Evolutionary conservation across 2,113 vertebrate species (phyloP).

Genomic region (Pogona vitticeps): DNA sequence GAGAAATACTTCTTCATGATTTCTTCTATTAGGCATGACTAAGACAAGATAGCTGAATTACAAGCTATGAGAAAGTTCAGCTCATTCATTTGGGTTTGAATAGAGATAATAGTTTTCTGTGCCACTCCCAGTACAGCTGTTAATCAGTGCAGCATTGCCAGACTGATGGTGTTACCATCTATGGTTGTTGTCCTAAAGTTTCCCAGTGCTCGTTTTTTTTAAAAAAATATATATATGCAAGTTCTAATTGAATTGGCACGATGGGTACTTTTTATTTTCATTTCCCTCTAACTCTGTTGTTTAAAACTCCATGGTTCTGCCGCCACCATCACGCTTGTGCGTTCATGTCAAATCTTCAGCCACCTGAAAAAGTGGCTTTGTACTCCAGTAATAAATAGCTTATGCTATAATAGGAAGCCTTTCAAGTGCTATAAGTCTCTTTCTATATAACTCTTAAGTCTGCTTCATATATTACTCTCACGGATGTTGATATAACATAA

Average conservation of each 20-base stretch:
- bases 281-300: background rate
- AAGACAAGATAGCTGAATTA: background rate
- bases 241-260: background rate
- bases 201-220: background rate
- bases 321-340: background rate
- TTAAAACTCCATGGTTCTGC: background rate
- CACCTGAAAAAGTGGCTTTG: background rate
- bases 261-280: background rate
- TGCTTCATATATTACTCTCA: background rate
- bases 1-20: background rate
- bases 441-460: background rate
- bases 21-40: background rate
- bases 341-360: background rate
- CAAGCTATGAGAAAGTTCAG: background rate
- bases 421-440: background rate
- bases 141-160: background rate
- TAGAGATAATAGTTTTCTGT: background rate
- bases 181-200: background rate
- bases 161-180: background rate
- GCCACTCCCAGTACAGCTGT: background rate
- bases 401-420: background rate
- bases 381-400: background rate
- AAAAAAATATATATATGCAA: background rate
- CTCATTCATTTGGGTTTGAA: background rate
- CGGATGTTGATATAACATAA: background rate